phyloP scores from a whole-genome alignment of 2,113 vertebrate genomes.

The Talpa occidentalis region DNA sequence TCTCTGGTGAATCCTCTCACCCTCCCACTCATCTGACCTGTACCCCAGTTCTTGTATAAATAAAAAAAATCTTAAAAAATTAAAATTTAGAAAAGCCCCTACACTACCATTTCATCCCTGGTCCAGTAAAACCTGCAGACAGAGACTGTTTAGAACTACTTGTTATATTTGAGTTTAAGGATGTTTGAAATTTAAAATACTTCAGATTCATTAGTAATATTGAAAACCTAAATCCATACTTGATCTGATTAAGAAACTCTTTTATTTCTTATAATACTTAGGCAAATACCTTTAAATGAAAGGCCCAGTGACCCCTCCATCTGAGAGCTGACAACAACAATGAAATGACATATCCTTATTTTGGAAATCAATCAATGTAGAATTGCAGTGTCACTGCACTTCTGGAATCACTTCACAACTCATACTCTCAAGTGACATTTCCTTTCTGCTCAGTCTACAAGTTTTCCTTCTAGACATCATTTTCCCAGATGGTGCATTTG shows the following conservation, averaged over 20 bases:
- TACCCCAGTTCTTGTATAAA: too few species aligned
- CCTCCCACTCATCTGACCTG: too few species aligned
- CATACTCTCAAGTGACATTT: conserved; percentile 18
- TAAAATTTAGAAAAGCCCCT: neutral
- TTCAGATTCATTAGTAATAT: conserved; percentile 16
- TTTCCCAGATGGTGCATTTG: conserved; percentile 51
- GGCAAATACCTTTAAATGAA: conserved; percentile 63
- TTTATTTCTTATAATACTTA: conserved; percentile 12
- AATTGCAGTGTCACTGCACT: conserved; percentile 62
- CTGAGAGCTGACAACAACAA: conserved; percentile 35
- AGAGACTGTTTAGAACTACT: conserved; percentile 28
- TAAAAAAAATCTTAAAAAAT: too few species aligned
- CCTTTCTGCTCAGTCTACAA: conserved; percentile 56
- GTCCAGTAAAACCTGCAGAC: neutral
- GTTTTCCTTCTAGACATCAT: conserved; percentile 58
- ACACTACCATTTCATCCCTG: neutral
- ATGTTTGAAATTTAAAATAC: neutral
- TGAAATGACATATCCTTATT: conserved; percentile 53
- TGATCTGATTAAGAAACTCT: neutral
- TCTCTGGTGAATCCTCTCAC: too few species aligned
- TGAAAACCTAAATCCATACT: conserved; percentile 44
- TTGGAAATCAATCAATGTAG: conserved; percentile 75
- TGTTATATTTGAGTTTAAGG: neutral
- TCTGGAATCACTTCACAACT: conserved; percentile 62
- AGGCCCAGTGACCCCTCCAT: neutral